A percentile compares a stretch with the other conserved stretches of the same genome.
Conservation (phyloP, 2,888 invertebrate species). For the Chorisops tibialis region DNA sequence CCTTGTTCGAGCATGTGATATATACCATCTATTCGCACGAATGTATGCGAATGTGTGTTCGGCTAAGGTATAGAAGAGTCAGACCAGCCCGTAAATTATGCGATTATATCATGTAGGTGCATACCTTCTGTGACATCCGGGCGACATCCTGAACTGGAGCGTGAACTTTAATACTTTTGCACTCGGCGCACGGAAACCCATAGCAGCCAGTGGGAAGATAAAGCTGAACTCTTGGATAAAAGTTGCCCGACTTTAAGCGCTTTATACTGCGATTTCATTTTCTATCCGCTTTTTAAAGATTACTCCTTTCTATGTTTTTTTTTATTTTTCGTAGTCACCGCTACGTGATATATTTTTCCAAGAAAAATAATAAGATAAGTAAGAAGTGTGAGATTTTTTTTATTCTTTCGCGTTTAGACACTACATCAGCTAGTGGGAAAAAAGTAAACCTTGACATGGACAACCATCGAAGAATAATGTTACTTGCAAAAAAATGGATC, state of each 20-base stretch:
- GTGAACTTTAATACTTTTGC: slow-evolving; percentile 29
- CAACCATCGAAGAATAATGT: too few species aligned
- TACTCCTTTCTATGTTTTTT: too few species aligned
- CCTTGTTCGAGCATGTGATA: slow-evolving; percentile 24
- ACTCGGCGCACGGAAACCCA: slow-evolving; percentile 12
- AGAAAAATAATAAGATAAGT: too few species aligned
- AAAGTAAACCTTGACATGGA: too few species aligned
- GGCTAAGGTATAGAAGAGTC: not conserved
- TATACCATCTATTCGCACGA: not conserved
- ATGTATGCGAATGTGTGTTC: not conserved
- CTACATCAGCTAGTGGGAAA: too few species aligned
- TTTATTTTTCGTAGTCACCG: too few species aligned
- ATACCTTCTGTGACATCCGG: slow-evolving; percentile 32
- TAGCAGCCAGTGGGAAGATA: slow-evolving; percentile 19
- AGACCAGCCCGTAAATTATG: slow-evolving; percentile 30
- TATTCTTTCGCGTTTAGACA: too few species aligned
- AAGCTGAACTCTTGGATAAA: slow-evolving; percentile 27
- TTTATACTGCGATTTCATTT: slow-evolving; percentile 9
- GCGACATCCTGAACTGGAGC: slow-evolving; percentile 32
- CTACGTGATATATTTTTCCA: too few species aligned
- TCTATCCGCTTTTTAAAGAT: not conserved
- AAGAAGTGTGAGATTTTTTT: too few species aligned
- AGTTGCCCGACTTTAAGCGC: slow-evolving; percentile 12
- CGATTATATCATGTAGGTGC: slow-evolving; percentile 31
- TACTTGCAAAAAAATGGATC: not conserved